Evolutionary conservation across 2,113 vertebrate species (phyloP), one percentile per base, ranked within the genome.

Genomic region (Rhinoptilus africanus): DNA sequence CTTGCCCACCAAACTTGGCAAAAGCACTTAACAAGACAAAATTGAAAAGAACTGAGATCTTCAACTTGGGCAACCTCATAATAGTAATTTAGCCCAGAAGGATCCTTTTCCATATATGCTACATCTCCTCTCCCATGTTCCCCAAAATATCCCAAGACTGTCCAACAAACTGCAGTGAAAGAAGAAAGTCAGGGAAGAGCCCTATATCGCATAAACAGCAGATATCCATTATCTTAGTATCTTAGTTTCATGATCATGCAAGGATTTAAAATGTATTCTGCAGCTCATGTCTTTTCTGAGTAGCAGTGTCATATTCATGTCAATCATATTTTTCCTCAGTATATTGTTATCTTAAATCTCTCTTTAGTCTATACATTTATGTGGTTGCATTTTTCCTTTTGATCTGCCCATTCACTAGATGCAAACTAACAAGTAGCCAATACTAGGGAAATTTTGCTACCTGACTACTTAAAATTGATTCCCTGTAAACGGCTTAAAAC

Each of bases 71-170:
- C 27, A 66, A 30, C 3, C 4, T 39, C 43, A 5, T 30, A 78
- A 45, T 2, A 54, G 8, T 16, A 18, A 39, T 82, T 78, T 74
- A 74, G 22, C 64, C 19, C 27, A 3, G 0, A 62, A 63, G 6
- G 32, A 72, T 60, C 32, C 9, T 35, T 85, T 62, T 53, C 77
- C 1, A 2, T 3, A 12, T 0, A 0, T 24, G n/a, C 8, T 22
- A 13, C 0, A 4, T 50, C 10, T 67, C 17, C 12, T 26, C 8
- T 67, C 74, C 10, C 5, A 5, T 32, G 15, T 45, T 68, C 5
- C 14, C 3, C 8, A 9, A 88, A 89, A 39, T 62, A 37, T 22
- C 15, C 32, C 22, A 43, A 18, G 26, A 6, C 12, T 54, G 21
- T 47, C n/a, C 53, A 43, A 51, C 27, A 73, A 73, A 60, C 12